Base-by-base conservation (phyloP, 2,797 vertebrate species). In the Lateolabrax maculatus region DNA sequence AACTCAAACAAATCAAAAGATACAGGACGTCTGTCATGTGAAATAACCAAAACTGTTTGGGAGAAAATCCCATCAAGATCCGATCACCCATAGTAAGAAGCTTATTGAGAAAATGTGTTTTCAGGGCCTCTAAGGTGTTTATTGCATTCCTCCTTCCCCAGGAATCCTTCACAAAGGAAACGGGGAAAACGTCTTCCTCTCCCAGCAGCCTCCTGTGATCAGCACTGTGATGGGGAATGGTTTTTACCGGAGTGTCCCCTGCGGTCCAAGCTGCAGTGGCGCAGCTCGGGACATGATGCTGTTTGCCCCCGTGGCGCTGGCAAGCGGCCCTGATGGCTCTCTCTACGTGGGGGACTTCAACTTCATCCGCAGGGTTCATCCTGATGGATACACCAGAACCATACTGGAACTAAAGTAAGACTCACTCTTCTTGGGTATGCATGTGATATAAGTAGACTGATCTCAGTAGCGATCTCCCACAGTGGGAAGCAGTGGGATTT, bases 101-200 rank as follows among this genome's bases (percentile, higher is more conserved):
- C 77, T 21, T 16, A 27, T 27, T 29, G 48, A 53, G 21, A 53
- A 64, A 75, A 56, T 29, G 19, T 75, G 44, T 71, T 75, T 57
- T 41, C 7, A 23, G 5, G 11, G 44, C 31, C 67, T 75, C 75
- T 21, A 62, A 60, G 46, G 48, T 43, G 57, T 74, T 74, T 51
- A 77, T 52, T 52, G 37, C 37, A 1, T 71, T 74, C 25, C 43
- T 80, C 21, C 69, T 71, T 82, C 78, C 53, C 10, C 90, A 99
- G 98, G 98, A 89, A 98, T 99, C 77, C 94, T 99, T 60, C 97
- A 99, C 93, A 99, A 99, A 94, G 98, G 98, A 81, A 97, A 98
- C 4, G 98, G 98, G 70, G 98, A 99, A 89, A 99, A 98, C 75
- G 90, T 98, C 87, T 99, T 97, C 93, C 97, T 99, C 80, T 98